These are phyloP conservation scores for Mormyrus lacerda DNA, from an alignment of 2,113 vertebrate species.

Conservation along the genomic window DNA sequence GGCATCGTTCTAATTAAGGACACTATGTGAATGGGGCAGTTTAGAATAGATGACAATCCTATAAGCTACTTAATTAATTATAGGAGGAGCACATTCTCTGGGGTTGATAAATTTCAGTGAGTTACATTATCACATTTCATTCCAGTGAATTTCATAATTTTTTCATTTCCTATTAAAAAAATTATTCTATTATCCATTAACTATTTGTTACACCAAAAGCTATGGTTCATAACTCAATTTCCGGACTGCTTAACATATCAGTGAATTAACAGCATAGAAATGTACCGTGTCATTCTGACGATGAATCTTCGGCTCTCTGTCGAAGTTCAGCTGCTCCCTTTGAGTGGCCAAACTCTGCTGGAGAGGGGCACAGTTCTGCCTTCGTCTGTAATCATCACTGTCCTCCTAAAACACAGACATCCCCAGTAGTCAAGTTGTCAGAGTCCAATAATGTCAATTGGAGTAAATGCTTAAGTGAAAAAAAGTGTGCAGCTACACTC, in stretches of 20 bases:
- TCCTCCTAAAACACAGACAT: constrained; percentile 14
- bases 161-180: not conserved
- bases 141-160: not conserved
- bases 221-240: not conserved
- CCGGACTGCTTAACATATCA: not conserved
- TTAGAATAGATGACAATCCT: not conserved
- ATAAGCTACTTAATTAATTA: not conserved
- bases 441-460: too few species aligned
- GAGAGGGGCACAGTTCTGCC: not conserved
- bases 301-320: constrained; percentile 2
- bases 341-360: constrained; percentile 11
- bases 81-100: not conserved
- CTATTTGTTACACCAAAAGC: not conserved
- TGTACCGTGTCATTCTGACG: constrained; percentile 1
- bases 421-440: not conserved
- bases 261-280: not conserved
- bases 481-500: too few species aligned
- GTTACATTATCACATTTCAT: not conserved
- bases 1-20: not conserved
- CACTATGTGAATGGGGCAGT: not conserved
- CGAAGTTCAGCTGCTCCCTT: not conserved
- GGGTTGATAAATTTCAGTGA: not conserved
- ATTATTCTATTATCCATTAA: not conserved
- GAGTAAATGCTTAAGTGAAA: not conserved
- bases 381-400: not conserved